phyloP scores from a whole-genome alignment of 2,888 invertebrate species.

The Ferrisia virgata region DNA sequence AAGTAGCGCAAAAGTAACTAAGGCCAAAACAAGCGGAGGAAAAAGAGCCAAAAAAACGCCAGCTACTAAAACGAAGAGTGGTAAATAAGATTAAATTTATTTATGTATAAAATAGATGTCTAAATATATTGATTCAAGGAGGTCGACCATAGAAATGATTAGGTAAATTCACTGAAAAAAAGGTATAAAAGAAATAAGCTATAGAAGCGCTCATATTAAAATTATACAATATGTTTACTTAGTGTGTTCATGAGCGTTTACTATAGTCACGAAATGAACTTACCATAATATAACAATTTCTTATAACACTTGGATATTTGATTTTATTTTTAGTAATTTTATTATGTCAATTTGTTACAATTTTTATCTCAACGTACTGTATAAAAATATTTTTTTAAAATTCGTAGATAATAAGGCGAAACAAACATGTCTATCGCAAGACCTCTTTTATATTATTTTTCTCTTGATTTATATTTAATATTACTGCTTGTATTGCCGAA shows the following conservation, averaged over 20 bases:
- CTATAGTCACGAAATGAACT: conserved; percentile 10
- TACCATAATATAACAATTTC: background rate
- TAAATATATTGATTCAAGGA: background rate
- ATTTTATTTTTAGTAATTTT: conserved; percentile 27
- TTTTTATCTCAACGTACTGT: background rate
- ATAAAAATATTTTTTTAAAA: background rate
- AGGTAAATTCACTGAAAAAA: background rate
- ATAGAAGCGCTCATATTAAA: conserved; percentile 19
- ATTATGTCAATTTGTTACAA: conserved; percentile 32
- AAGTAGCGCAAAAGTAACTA: background rate
- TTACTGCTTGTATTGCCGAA: conserved; percentile 29
- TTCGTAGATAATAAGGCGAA: conserved; percentile 2
- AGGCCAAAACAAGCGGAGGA: background rate
- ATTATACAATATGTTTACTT: background rate
- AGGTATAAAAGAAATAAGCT: background rate
- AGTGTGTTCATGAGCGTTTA: conserved; percentile 25
- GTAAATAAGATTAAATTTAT: background rate
- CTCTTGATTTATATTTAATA: conserved; percentile 12
- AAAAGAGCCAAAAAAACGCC: background rate
- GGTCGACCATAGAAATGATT: conserved; percentile 21
- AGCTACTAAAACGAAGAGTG: conserved; percentile 11
- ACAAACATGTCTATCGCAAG: conserved; percentile 9
- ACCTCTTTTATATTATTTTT: conserved; percentile 25
- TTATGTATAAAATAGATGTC: conserved; percentile 1
- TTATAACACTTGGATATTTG: conserved; percentile 23